Base-by-base conservation (phyloP, 2,113 vertebrate species). In the Heteronetta atricapilla region DNA sequence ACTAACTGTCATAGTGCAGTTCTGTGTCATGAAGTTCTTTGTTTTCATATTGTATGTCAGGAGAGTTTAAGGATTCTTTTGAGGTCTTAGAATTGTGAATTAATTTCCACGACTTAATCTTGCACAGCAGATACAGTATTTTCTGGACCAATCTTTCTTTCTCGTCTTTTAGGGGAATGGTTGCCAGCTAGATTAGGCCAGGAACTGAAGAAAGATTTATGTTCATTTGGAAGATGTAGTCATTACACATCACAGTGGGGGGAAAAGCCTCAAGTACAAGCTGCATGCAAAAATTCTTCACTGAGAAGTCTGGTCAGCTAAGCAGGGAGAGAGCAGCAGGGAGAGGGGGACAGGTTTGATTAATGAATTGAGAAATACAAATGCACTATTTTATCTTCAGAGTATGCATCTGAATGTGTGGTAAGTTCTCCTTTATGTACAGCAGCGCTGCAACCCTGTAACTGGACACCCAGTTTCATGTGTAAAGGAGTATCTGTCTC, bases 311-410 rank as follows among this genome's bases (percentile, higher is more conserved):
- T 80, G 48, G 34, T 44, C 34, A 63, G 38, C 2, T 11, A 11
- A 21, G 38, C 55, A 33, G 38, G 58, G 60, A 58, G 23, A 20
- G 11, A 70, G 31, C 23, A 34, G 69, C 25, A 55, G 11, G 15
- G 38, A 48, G 48, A 34, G 9, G 2, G 5, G 18, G 12, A 1
- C 72, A 13, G 5, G 17, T 42, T 59, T 1, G 0, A 3, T 50
- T 13, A 29, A 2, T 78, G 28, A 74, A 44, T 5, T 58, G 40
- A 36, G 44, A 34, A 44, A 1, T 0, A 3, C 19, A 44, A 66
- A 12, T 22, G 20, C 21, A 11, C 14, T 52, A 3, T 11, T 36
- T 33, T 33, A 15, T 21, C 5, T 70, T 86, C 46, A 42, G 10
- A 50, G 13, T 56, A 11, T n/a, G 28, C 48, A 40, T 19, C 38